Evolutionary conservation across 1,140 invertebrate genomes (phyloP), one percentile per base, ranked within the genome.

Genomic region (Eueides isabella): DNA sequence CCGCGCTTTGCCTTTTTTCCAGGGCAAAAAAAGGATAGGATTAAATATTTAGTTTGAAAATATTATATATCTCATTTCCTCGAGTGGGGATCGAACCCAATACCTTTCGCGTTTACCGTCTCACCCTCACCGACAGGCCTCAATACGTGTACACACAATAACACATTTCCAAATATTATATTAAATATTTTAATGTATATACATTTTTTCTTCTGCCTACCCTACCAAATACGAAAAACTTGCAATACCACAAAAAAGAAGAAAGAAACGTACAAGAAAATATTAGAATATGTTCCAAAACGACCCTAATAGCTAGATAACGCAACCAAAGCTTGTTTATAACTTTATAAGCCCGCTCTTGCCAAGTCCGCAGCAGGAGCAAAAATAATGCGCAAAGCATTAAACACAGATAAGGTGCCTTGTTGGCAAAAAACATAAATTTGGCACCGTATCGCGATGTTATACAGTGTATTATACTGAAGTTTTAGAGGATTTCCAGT

Each of bases 371-470:
- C 63, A 65, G 72, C 75, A 71, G 72, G 73, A 78, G 71, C 76
- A 72, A 81, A 84, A 86, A 83, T 83, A 81, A 76, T 67, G 70
- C 64, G 48, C 38, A 31, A 65, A 64, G 72, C 83, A 85, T 82
- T 86, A 82, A 83, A 79, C 71, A 71, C 78, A 75, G 73, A 86
- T 85, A 85, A 82, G 75, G 66, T 70, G 72, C 70, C 73, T 80
- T 76, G 79, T 83, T 80, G 80, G 83, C 81, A 82, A 86, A 85
- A 86, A 86, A 84, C 83, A 85, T 85, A 85, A 87, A 85, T 85
- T 84, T 84, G 78, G 80, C 78, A 79, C 79, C 75, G 79, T 76
- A 64, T 69, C 41, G 55, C 35, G 33, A 65, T 55, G 23, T 55
- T 55, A 9, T 55, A 55, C 48, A 3, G 19, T 55, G 48, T 55